Evolutionary conservation across 1,140 invertebrate genomes (phyloP), one percentile per base, ranked within the genome.

Genomic region (Leptinotarsa lineolata): DNA sequence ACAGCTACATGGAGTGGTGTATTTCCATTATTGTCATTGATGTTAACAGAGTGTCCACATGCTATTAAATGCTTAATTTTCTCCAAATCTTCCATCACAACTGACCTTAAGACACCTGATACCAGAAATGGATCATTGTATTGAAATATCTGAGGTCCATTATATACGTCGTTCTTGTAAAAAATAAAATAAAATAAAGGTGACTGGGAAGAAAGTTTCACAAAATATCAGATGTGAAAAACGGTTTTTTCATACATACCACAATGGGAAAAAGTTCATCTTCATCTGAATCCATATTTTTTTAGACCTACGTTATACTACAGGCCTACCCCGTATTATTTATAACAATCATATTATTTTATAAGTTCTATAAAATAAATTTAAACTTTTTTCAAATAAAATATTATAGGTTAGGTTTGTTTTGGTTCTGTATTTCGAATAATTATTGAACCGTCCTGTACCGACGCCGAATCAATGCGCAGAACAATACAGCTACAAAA

Each of bases 1-100:
- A 70, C 73, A 21, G 75, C 68, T 20, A 74, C 22, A 63, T 76
- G 75, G 22, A 74, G 58, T 18, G 76, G 60, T 11, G 72, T 77
- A 63, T 74, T 72, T 58, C 73, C 76, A 72, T 77, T 59, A 45
- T 74, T 74, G 65, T 74, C 76, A 15, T 74, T 77, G 18, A 77
- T 67, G 68, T 77, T 77, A 45, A 74, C 20, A 22, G 73, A 74
- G 22, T 71, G 67, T 22, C 75, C 75, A 20, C 12, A 15, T 54
- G 18, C 12, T 15, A 74, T 15, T 22, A 74, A 45, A 2, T 45
- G 2, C 44, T 72, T 76, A n/a, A 76, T 58, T 72, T 61, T 71
- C 0, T 64, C 60, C 48, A 76, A 44, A 70, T 74, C 66, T 71
- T 46, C 65, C 48, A 68, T 54, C 3, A 68, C 64, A 21, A 76